Conservation (phyloP, 2,888 invertebrate species). For the Drosophila buzzatii region DNA sequence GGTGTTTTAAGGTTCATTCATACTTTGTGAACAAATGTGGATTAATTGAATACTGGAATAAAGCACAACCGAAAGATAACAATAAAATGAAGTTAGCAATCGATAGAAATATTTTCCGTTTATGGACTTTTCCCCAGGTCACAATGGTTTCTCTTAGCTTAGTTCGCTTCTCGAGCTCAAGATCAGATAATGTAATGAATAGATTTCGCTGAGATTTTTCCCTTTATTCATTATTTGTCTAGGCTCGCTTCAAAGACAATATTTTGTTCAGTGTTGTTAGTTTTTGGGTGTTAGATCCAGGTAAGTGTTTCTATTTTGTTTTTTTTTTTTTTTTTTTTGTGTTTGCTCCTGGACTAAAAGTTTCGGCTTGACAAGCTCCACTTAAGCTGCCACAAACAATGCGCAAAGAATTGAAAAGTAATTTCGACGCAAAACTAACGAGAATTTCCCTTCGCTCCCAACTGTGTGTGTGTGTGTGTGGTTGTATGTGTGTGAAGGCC, state of each 20-base stretch:
- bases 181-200: no score
- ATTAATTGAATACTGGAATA: no score
- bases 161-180: no score
- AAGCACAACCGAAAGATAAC: no score
- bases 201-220: no score
- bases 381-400: conserved; percentile 61
- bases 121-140: no score
- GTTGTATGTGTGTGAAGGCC: conserved; percentile 19
- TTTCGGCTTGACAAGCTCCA: conserved; percentile 59
- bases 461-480: conserved; percentile 1
- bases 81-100: no score
- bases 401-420: conserved; percentile 59
- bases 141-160: neutral
- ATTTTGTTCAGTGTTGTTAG: neutral
- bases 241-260: neutral
- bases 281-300: conserved; percentile 23
- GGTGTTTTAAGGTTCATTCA: no score
- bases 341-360: conserved; percentile 35
- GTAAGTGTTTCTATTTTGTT: conserved; percentile 24
- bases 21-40: no score
- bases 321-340: conserved; percentile 19
- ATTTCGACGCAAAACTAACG: conserved; percentile 44
- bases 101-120: no score
- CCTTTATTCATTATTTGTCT: no score
- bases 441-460: conserved; percentile 21